Evolutionary conservation across 1,140 invertebrate species (phyloP).

Genomic region (Oncopodura yosiiana): DNA sequence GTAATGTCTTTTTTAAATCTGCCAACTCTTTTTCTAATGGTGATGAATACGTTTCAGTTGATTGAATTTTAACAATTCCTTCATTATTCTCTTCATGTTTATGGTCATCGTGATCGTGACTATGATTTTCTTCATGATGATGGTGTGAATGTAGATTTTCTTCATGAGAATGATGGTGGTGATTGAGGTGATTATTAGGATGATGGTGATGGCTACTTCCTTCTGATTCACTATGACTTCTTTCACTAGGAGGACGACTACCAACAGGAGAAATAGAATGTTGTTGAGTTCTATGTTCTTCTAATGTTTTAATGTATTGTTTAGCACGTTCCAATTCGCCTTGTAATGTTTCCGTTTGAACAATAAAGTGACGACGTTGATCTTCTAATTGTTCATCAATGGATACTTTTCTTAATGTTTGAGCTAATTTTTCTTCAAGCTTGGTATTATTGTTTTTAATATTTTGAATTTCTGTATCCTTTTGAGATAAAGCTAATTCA

Average conservation of each 20-base stretch:
- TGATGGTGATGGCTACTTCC: background rate
- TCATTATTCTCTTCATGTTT: background rate
- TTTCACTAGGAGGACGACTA: background rate
- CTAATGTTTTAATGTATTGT: background rate
- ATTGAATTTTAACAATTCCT: background rate
- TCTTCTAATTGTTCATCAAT: slow-evolving; percentile 12
- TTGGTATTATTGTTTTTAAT: slow-evolving; percentile 1
- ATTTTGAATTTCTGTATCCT: slow-evolving; percentile 6
- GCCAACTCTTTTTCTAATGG: slow-evolving; percentile 4
- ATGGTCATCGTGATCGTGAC: slow-evolving; percentile 1
- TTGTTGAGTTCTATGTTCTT: background rate
- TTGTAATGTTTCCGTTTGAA: slow-evolving; percentile 15
- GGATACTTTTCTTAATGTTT: background rate
- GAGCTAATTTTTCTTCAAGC: slow-evolving; percentile 13
- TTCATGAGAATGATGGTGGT: slow-evolving; percentile 12
- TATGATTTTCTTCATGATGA: slow-evolving; percentile 6
- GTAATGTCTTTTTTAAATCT: slow-evolving; percentile 28
- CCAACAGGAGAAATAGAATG: slow-evolving; percentile 8
- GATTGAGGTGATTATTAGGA: slow-evolving; percentile 6
- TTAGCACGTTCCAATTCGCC: background rate
- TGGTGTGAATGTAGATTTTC: slow-evolving; percentile 8
- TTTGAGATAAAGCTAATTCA: background rate
- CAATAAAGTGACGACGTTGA: slow-evolving; percentile 15
- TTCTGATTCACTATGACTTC: background rate
- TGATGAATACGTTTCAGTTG: background rate